Evolutionary conservation across 1,140 invertebrate genomes (phyloP).

Genomic region (Lepidotrigona ventralis): DNA sequence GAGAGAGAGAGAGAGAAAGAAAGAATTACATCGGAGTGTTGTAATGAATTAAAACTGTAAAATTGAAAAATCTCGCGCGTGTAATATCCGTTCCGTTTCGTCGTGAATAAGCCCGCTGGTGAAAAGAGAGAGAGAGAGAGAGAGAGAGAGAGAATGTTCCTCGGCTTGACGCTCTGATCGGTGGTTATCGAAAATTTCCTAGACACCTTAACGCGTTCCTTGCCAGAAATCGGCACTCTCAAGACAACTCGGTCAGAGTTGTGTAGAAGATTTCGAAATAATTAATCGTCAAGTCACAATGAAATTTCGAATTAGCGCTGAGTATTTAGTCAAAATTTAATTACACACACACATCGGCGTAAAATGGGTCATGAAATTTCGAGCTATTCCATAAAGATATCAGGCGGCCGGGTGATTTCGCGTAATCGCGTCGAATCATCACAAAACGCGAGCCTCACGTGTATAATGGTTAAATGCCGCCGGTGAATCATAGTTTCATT

Average conservation of each 20-base stretch:
- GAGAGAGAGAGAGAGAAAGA: neutral
- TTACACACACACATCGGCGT: too few relatives aligned
- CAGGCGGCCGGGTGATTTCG: neutral
- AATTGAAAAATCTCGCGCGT: neutral
- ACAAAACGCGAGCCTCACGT: neutral
- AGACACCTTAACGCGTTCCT: neutral
- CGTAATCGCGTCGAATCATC: slow-evolving; percentile 16
- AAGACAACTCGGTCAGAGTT: too few relatives aligned
- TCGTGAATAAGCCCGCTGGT: neutral
- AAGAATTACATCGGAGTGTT: neutral
- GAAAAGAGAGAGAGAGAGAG: neutral
- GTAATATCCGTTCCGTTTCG: neutral
- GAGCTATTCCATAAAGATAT: neutral
- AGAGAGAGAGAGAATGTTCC: neutral
- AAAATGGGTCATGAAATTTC: neutral
- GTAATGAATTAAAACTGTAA: neutral
- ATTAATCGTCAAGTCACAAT: too few relatives aligned
- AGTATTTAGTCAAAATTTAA: neutral
- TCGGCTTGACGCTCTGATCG: neutral
- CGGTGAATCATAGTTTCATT: slow-evolving; percentile 8
- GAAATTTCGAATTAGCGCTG: neutral
- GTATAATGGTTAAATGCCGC: neutral
- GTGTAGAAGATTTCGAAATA: too few relatives aligned
- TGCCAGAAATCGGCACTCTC: neutral
- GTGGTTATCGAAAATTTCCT: neutral